Base-by-base conservation (phyloP, 1,140 invertebrate genomes). In the Cherax destructor region DNA sequence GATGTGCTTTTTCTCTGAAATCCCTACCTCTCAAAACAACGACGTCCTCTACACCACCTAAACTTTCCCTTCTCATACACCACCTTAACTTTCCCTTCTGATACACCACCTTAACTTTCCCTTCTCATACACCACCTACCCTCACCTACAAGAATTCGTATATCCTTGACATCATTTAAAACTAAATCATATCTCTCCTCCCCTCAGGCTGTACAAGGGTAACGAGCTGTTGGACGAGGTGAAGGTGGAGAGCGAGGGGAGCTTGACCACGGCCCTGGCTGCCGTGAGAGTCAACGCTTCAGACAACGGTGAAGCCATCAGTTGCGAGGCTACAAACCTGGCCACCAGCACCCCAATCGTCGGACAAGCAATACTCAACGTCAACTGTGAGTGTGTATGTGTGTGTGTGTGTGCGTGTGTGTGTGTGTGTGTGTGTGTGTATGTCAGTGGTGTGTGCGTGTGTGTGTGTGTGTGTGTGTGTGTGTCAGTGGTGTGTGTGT, bases 121-220 rank as follows among this genome's bases (percentile, higher is more conserved):
- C 30, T 41, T 41, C 30, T 2, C 30, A 41, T 41, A 41, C 0
- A 41, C 30, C 30, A 41, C 30, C 30, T 41, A 1, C 30, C 30
- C 30, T 41, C 30, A 41, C 30, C 30, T 41, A 41, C 30, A 41
- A 0, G 30, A 41, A 41, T 41, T 41, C 30, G 30, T 41, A 41
- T 41, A 41, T 41, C 30, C 30, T 41, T 41, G 30, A 41, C 30
- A 41, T 41, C 30, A 41, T 41, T 41, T 41, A 41, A 41, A 41
- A 41, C 0, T 41, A 0, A 41, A 41, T 41, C 30, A 41, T 41
- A 41, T 41, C 30, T 41, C 30, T 41, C 30, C 30, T 41, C 41
- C 56, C 41, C 16, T 18, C 88, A 91, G 88, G 76, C 41, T 91
- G n/a, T 85, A 65, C 88, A 85, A 86, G 47, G 88, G 88, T 11